phyloP scores from a whole-genome alignment of 2,797 vertebrate species.

The Menidia menidia region DNA sequence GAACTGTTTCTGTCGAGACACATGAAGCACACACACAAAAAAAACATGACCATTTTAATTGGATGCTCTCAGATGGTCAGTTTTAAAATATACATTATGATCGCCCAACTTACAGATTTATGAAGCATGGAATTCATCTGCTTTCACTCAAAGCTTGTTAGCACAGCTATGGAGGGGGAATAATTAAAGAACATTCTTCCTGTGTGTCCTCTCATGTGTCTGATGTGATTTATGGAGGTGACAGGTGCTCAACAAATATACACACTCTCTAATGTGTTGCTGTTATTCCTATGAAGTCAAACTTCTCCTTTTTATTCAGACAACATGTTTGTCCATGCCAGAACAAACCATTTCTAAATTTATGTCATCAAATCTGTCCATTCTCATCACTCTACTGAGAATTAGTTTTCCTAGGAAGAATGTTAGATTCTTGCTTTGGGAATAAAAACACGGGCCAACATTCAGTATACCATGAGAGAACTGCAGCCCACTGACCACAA shows the following conservation, averaged over 20 bases:
- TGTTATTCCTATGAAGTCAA: conserved; percentile 40
- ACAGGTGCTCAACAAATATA: conserved; percentile 58
- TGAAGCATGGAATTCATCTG: conserved; percentile 31
- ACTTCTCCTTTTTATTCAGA: conserved; percentile 37
- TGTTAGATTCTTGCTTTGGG: conserved; percentile 50
- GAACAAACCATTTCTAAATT: conserved; percentile 46
- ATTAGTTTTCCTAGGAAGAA: conserved; percentile 20
- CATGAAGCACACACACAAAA: neutral
- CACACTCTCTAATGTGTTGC: conserved; percentile 21
- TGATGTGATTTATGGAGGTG: conserved; percentile 55
- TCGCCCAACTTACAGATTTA: conserved; percentile 8
- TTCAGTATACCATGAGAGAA: conserved; percentile 24
- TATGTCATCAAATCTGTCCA: conserved; percentile 43
- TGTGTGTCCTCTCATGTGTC: conserved; percentile 45
- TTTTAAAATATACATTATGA: neutral
- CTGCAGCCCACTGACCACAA: neutral
- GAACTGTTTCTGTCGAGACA: conserved; percentile 1
- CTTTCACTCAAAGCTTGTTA: conserved; percentile 52
- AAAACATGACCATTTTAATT: neutral
- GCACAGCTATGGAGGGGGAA: conserved; percentile 27
- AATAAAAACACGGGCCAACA: conserved; percentile 34
- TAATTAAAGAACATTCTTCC: conserved; percentile 30
- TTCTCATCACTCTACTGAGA: conserved; percentile 34
- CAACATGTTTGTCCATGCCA: conserved; percentile 38
- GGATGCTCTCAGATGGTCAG: neutral